Conservation (phyloP, 2,797 vertebrate genomes). For the Pangasius larnaudii region DNA sequence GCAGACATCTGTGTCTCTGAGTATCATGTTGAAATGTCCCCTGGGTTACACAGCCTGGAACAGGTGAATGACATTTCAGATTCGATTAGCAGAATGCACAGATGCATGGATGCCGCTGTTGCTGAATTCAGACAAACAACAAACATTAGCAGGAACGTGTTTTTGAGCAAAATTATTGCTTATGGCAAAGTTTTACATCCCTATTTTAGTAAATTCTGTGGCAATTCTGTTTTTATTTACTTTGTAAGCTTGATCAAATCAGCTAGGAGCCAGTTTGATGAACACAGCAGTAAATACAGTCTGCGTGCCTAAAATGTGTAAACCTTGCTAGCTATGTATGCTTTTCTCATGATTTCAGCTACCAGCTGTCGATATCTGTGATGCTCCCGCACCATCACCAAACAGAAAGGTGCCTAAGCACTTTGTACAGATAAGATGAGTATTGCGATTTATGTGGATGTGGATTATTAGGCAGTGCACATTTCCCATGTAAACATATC, state of each 20-base stretch:
- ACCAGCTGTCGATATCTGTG: neutral
- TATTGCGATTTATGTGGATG: neutral
- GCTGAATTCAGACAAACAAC: neutral
- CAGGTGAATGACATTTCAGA: slow-evolving; percentile 6
- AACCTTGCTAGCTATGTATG: no score
- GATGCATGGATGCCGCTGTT: neutral
- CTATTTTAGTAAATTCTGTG: neutral
- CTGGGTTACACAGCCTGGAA: neutral
- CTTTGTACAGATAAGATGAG: no score
- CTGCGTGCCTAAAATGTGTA: no score
- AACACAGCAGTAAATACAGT: no score
- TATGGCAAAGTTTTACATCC: neutral
- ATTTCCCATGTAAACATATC: no score
- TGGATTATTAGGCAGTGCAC: neutral
- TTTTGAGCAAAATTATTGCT: neutral
- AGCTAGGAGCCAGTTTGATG: no score
- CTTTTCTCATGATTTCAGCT: neutral
- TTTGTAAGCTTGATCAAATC: no score
- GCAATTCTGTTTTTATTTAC: no score
- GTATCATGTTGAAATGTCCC: slow-evolving; percentile 12
- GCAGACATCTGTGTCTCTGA: neutral
- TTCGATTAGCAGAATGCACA: neutral
- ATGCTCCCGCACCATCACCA: neutral
- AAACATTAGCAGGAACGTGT: neutral
- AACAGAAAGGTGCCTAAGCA: neutral